These are phyloP conservation scores for Pseudochromis fuscus DNA, from an alignment of 2,797 vertebrate species.

Conservation along the genomic window DNA sequence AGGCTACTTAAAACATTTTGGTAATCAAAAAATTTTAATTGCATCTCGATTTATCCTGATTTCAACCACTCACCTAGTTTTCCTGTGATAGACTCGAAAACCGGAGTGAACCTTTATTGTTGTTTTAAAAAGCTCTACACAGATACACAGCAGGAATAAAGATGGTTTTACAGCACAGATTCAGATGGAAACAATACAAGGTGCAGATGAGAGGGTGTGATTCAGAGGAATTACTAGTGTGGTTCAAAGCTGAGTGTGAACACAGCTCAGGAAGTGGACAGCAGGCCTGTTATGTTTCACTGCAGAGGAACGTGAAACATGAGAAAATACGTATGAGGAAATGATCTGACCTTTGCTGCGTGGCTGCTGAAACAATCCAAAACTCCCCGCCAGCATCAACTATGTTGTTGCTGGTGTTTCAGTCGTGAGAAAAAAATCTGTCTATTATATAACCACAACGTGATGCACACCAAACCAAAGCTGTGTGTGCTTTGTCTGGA, in stretches of 20 bases:
- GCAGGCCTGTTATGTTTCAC: not conserved
- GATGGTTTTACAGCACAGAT: too few species aligned
- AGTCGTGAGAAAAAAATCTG: not conserved
- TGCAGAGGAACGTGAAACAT: constrained; percentile 35
- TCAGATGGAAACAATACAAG: too few species aligned
- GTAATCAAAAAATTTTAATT: too few species aligned
- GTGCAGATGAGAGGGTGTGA: rapidly evolving
- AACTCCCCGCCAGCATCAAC: not conserved
- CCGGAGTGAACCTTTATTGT: not conserved
- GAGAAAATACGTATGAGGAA: constrained; percentile 43
- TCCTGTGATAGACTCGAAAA: too few species aligned
- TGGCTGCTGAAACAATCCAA: not conserved
- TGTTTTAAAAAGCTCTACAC: not conserved
- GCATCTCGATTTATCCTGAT: too few species aligned
- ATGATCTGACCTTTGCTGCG: constrained; percentile 32
- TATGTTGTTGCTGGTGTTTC: not conserved
- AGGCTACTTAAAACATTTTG: too few species aligned
- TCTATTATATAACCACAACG: not conserved
- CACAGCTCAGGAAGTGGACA: constrained; percentile 49
- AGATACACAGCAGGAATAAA: not conserved
- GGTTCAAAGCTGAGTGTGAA: not conserved
- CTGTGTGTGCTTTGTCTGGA: not conserved
- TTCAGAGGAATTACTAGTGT: not conserved
- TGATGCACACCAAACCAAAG: not conserved
- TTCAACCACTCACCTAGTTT: too few species aligned